These are phyloP conservation scores for Lepus oiostolus DNA, from an alignment of 2,797 vertebrate genomes.

Conservation along the genomic window DNA sequence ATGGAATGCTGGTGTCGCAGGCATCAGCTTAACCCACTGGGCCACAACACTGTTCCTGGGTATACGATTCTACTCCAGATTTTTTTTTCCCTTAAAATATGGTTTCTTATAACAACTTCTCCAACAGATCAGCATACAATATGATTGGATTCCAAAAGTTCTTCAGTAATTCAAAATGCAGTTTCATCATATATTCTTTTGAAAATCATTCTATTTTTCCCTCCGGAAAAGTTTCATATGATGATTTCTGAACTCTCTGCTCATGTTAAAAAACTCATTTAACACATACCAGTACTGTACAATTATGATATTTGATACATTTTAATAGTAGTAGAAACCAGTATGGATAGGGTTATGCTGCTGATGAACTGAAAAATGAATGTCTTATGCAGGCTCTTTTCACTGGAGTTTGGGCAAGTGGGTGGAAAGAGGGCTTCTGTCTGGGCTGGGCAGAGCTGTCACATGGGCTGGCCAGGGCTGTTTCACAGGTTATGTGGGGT, in stretches of 20 bases:
- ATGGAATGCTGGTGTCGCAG: no score
- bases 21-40: no score
- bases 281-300: background rate
- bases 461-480: no score
- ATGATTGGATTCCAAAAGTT: constrained; percentile 29
- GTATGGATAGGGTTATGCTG: background rate
- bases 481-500: no score
- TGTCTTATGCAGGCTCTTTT: fast-evolving
- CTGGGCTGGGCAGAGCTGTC: no score
- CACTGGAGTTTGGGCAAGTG: background rate
- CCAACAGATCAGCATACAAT: background rate
- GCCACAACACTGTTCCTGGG: no score
- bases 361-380: background rate
- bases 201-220: background rate
- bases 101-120: no score
- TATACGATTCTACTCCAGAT: background rate
- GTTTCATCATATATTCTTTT: background rate
- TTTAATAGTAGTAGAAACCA: background rate
- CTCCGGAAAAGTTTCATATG: background rate
- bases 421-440: no score
- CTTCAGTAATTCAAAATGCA: background rate
- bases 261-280: background rate
- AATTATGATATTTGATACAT: background rate
- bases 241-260: background rate
- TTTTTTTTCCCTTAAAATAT: background rate